These are phyloP conservation scores for Kuschelorhynchus macadamiae DNA, from an alignment of 2,888 invertebrate genomes.

Conservation along the genomic window DNA sequence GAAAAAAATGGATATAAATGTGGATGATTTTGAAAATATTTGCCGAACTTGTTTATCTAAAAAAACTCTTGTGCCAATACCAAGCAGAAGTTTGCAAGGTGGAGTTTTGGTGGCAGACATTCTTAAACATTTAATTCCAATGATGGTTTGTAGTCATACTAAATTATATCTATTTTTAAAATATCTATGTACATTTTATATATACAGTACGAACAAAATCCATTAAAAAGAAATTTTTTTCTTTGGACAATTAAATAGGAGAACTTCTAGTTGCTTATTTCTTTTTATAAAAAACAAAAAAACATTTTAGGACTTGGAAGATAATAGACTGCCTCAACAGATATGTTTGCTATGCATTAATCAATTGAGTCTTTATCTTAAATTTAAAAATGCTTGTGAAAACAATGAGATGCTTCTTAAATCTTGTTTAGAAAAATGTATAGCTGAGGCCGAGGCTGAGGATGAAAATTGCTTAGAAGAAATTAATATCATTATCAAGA, in stretches of 20 bases:
- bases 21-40: conserved; percentile 20
- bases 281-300: neutral
- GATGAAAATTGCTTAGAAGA: neutral
- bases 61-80: conserved; percentile 8
- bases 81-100: conserved; percentile 2
- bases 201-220: conserved; percentile 4
- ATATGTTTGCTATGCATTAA: conserved; percentile 40
- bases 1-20: too few species aligned
- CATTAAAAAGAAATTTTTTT: neutral
- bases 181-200: neutral
- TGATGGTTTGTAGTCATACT: conserved; percentile 14
- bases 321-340: conserved; percentile 42
- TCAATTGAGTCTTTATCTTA: conserved; percentile 29
- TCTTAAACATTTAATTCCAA: conserved; percentile 19
- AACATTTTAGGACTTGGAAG: conserved; percentile 21
- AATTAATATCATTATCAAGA: neutral
- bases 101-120: conserved; percentile 8
- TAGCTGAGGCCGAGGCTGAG: neutral
- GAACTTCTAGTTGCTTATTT: too few species aligned
- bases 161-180: neutral
- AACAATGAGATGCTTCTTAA: conserved; percentile 39
- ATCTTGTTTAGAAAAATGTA: conserved; percentile 13
- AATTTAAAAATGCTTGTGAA: conserved; percentile 39
- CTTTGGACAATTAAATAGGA: too few species aligned
- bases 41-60: conserved; percentile 37